Evolutionary conservation across 2,113 vertebrate species (phyloP).

Genomic region (Triplophysa siluroides): DNA sequence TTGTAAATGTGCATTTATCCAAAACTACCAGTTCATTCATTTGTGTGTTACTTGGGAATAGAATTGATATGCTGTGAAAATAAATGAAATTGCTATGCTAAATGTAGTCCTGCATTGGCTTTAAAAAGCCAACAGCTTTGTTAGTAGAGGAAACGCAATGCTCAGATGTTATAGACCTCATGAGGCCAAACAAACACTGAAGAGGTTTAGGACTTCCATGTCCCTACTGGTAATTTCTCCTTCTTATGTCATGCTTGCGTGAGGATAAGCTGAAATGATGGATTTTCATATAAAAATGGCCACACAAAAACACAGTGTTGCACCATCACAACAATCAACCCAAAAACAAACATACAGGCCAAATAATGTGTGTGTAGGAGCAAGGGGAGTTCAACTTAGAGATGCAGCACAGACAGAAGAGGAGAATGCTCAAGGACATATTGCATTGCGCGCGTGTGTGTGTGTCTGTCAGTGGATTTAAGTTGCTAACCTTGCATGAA

Average conservation of each 20-base stretch:
- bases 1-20: too few species aligned
- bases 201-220: too few species aligned
- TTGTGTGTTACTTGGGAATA: too few species aligned
- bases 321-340: not conserved
- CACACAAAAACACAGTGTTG: not conserved
- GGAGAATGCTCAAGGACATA: not conserved
- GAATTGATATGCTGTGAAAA: too few species aligned
- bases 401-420: not conserved
- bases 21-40: too few species aligned
- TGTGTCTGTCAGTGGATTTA: conserved; percentile 23
- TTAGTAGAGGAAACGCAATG: too few species aligned
- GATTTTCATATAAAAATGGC: not conserved
- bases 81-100: too few species aligned
- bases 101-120: too few species aligned
- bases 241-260: not conserved
- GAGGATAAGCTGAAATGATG: not conserved
- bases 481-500: conserved; percentile 35
- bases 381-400: not conserved
- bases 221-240: not conserved
- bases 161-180: too few species aligned
- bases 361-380: not conserved
- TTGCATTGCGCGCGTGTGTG: conserved; percentile 29
- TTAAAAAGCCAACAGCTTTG: too few species aligned
- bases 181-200: too few species aligned
- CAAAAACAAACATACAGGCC: not conserved